Percentiles rank a stretch among this genome's conserved stretches.
These are phyloP conservation scores for Peribatodes rhomboidaria DNA, from an alignment of 2,888 invertebrate genomes.

Conservation along the genomic window DNA sequence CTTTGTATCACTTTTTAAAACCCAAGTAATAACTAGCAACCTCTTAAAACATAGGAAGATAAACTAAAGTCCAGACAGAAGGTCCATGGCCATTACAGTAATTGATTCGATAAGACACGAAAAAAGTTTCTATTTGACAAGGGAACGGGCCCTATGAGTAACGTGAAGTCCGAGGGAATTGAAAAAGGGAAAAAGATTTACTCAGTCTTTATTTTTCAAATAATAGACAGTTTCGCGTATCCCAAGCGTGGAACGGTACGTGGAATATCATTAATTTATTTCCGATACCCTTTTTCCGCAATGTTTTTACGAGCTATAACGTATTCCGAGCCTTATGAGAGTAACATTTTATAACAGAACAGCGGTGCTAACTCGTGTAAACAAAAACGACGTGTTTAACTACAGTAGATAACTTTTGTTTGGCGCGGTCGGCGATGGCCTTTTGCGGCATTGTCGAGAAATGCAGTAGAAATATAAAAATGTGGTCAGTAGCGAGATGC, in stretches of 20 bases:
- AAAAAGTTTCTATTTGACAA: constrained; percentile 83
- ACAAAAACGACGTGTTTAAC: constrained; percentile 54
- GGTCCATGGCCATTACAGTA: constrained; percentile 75
- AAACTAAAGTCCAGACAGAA: constrained; percentile 57
- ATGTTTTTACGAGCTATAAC: constrained; percentile 18
- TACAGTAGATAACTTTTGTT: constrained; percentile 64
- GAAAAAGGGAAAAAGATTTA: constrained; percentile 73
- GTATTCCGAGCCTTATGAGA: constrained; percentile 9
- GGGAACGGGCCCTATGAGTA: constrained; percentile 76
- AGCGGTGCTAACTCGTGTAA: constrained; percentile 49
- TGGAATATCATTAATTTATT: constrained; percentile 36
- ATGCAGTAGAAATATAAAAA: constrained; percentile 77
- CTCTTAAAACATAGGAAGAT: constrained; percentile 50
- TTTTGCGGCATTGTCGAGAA: constrained; percentile 64
- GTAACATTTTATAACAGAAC: constrained; percentile 41
- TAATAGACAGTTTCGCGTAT: constrained; percentile 53
- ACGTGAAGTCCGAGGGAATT: constrained; percentile 71
- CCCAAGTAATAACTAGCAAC: too few relatives aligned
- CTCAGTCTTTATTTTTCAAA: constrained; percentile 67
- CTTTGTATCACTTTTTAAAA: too few relatives aligned
- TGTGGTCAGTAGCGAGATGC: constrained; percentile 68
- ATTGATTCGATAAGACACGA: constrained; percentile 82
- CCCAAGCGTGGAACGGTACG: constrained; percentile 40
- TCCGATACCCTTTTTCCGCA: constrained; percentile 26
- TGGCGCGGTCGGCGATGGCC: constrained; percentile 52